These are phyloP conservation scores for Kryptolebias ocellatus DNA, from an alignment of 2,797 vertebrate genomes.

Conservation along the genomic window DNA sequence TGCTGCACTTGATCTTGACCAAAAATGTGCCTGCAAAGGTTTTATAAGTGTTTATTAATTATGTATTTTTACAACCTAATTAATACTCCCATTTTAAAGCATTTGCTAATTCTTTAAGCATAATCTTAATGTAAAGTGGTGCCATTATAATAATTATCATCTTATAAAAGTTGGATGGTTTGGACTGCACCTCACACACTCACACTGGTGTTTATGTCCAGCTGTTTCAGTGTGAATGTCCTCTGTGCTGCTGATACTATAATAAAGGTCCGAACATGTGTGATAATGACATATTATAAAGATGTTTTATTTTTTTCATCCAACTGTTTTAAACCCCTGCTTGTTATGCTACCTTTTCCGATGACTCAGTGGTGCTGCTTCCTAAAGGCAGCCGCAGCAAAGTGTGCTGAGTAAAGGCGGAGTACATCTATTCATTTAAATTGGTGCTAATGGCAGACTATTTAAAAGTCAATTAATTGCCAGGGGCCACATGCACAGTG, in stretches of 20 bases:
- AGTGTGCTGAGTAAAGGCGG: conserved; percentile 53
- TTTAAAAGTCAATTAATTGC: conserved; percentile 78
- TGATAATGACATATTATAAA: conserved; percentile 27
- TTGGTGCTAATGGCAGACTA: conserved; percentile 76
- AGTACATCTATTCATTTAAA: conserved; percentile 73
- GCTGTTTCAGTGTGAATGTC: conserved; percentile 9
- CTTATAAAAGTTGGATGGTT: too few species aligned
- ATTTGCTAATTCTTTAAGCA: too few species aligned
- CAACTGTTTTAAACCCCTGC: conserved; percentile 23
- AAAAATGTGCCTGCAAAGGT: too few species aligned
- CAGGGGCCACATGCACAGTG: conserved; percentile 70
- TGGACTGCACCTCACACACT: neutral
- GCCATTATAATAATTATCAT: too few species aligned
- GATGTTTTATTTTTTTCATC: conserved; percentile 1
- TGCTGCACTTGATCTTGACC: too few species aligned
- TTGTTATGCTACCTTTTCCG: conserved; percentile 8
- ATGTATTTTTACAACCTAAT: too few species aligned
- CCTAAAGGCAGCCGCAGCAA: conserved; percentile 43
- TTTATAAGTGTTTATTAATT: too few species aligned
- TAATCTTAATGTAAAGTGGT: too few species aligned
- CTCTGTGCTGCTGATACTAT: conserved; percentile 10
- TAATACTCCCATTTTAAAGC: too few species aligned
- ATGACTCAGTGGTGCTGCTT: conserved; percentile 36
- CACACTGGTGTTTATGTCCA: neutral
- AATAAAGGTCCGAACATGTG: conserved; percentile 15